These are phyloP conservation scores for Caranx melampygus DNA, from an alignment of 2,113 vertebrate genomes.

Conservation along the genomic window DNA sequence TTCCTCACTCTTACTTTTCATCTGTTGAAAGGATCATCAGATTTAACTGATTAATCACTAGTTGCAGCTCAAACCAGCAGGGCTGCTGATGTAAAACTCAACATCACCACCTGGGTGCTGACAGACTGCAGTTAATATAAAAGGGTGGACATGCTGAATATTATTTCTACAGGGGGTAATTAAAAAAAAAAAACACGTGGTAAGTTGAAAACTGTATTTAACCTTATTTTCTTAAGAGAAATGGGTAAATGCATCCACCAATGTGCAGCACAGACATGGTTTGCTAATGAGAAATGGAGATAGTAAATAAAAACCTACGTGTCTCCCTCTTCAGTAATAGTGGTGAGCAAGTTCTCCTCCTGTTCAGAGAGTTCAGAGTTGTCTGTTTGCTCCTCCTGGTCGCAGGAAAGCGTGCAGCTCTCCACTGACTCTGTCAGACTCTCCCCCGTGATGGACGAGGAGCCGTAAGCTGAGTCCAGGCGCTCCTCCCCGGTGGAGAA, in stretches of 20 bases:
- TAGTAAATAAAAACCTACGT: constrained; percentile 78
- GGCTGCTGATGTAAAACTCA: not conserved
- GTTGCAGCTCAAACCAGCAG: not conserved
- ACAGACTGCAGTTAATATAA: not conserved
- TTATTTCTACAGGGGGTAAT: not conserved
- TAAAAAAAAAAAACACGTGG: not conserved
- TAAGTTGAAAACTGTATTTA: not conserved
- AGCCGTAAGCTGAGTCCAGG: constrained; percentile 84
- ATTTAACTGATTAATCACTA: not conserved
- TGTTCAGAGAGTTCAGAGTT: constrained; percentile 58
- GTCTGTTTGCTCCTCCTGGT: constrained; percentile 1
- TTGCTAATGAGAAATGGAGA: not conserved
- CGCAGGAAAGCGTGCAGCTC: constrained; percentile 64
- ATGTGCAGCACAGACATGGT: not conserved
- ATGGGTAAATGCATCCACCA: not conserved
- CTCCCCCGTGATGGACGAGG: constrained; percentile 81
- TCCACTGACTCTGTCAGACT: constrained; percentile 76
- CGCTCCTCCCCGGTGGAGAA: constrained; percentile 75
- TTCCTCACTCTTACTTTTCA: too few relatives aligned
- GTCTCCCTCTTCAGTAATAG: constrained; percentile 86
- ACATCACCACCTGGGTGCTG: constrained; percentile 2
- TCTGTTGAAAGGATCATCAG: not conserved
- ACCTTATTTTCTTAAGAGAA: not conserved
- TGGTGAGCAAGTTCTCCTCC: constrained; percentile 77
- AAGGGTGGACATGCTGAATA: not conserved